phyloP scores from a whole-genome alignment of 2,113 vertebrate genomes.

The Pituophis catenifer region DNA sequence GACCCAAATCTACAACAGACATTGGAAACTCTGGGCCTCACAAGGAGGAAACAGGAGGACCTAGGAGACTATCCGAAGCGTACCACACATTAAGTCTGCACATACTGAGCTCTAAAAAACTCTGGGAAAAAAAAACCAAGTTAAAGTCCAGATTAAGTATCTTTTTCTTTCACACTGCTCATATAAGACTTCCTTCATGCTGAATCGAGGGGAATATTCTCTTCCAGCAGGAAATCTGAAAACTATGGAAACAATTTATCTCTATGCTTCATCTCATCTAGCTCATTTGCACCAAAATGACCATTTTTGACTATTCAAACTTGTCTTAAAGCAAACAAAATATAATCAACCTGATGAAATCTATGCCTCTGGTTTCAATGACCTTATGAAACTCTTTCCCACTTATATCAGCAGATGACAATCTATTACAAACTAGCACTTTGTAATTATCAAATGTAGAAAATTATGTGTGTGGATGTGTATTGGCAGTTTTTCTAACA shows the following conservation, averaged over 20 bases:
- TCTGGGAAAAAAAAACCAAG: not conserved
- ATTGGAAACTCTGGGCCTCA: conserved; percentile 58
- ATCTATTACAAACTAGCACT: not conserved
- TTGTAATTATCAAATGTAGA: not conserved
- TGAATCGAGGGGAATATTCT: conserved; percentile 56
- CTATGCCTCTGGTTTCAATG: not conserved
- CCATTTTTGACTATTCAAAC: conserved; percentile 33
- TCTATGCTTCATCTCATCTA: conserved; percentile 47
- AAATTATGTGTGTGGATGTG: not conserved
- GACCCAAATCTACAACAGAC: conserved; percentile 61
- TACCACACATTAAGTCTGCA: conserved; percentile 39
- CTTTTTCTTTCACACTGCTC: conserved; percentile 29
- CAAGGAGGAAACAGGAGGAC: conserved; percentile 65
- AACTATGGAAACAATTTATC: conserved; percentile 62
- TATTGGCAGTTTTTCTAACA: not conserved
- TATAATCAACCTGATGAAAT: conserved; percentile 10
- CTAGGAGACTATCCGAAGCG: conserved; percentile 48
- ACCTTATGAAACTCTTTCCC: not conserved
- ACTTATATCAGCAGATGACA: not conserved
- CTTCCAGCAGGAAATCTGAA: conserved; percentile 60
- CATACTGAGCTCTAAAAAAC: conserved; percentile 11
- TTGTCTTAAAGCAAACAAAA: conserved; percentile 19
- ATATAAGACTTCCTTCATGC: conserved; percentile 39
- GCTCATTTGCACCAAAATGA: conserved; percentile 57
- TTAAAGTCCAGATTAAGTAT: conserved; percentile 22